These are phyloP conservation scores for Eubucco bourcierii DNA, from an alignment of 2,113 vertebrate genomes.

Conservation along the genomic window DNA sequence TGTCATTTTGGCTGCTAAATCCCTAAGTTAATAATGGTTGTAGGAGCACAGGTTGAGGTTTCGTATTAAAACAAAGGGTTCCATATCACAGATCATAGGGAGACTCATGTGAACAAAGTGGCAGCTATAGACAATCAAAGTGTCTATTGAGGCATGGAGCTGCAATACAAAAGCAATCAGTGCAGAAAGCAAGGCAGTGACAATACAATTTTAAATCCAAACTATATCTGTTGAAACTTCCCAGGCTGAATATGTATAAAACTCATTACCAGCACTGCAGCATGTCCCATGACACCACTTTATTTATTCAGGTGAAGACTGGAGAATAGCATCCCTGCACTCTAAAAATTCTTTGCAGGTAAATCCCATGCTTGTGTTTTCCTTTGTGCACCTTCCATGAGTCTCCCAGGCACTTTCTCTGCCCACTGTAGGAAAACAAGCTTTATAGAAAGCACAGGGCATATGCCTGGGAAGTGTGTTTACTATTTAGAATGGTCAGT, in stretches of 20 bases:
- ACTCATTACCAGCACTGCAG: conserved; percentile 68
- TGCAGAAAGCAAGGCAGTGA: conserved; percentile 61
- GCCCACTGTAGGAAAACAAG: conserved; percentile 15
- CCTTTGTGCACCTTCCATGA: conserved; percentile 23
- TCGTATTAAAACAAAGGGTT: conserved; percentile 42
- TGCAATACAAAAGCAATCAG: conserved; percentile 67
- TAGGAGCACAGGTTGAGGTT: conserved; percentile 26
- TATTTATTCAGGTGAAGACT: conserved; percentile 70
- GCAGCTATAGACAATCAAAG: conserved; percentile 70
- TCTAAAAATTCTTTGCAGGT: conserved; percentile 58
- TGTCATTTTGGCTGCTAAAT: background rate
- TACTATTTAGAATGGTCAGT: background rate
- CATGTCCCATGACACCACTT: conserved; percentile 44
- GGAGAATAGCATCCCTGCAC: conserved; percentile 21
- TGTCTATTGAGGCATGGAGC: conserved; percentile 73
- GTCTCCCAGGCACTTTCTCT: background rate
- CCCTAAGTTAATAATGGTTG: conserved; percentile 41
- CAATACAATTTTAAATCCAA: conserved; percentile 76
- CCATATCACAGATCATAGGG: conserved; percentile 61
- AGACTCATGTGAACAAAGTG: conserved; percentile 58
- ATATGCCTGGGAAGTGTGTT: conserved; percentile 23
- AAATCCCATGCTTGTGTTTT: conserved; percentile 47
- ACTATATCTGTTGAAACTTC: conserved; percentile 68
- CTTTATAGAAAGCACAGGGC: background rate
- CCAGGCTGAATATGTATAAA: conserved; percentile 70